Conservation (phyloP, 2,797 vertebrate species). For the Spea hammondii region DNA sequence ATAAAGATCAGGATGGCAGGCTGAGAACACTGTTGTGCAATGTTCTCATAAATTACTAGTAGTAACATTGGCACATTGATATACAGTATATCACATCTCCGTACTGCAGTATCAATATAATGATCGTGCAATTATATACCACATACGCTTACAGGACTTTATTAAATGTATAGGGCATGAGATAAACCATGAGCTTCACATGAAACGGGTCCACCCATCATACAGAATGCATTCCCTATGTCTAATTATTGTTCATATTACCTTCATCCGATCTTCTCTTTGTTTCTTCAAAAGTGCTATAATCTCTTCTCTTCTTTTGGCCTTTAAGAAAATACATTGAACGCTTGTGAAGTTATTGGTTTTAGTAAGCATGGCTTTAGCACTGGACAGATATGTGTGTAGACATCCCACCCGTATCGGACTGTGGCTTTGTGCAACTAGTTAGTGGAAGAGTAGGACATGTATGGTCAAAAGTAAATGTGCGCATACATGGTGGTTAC, state of each 20-base stretch:
- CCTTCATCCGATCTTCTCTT: constrained; percentile 64
- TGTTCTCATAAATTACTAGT: constrained; percentile 39
- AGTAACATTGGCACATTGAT: constrained; percentile 26
- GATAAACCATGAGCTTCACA: background rate
- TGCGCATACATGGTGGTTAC: no score
- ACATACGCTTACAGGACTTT: background rate
- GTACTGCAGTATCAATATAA: constrained; percentile 8
- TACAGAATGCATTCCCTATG: background rate
- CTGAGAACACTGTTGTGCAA: constrained; percentile 10
- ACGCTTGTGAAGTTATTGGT: background rate
- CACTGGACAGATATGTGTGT: no score
- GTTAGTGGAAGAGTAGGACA: no score
- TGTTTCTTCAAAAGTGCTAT: constrained; percentile 63
- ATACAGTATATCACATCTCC: background rate
- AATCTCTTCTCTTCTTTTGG: constrained; percentile 66
- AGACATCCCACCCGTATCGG: no score
- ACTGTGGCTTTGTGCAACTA: no score
- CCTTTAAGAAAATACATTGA: constrained; percentile 53
- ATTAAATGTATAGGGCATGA: background rate
- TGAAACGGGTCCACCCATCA: no score
- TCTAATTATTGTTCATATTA: constrained; percentile 6
- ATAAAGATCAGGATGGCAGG: constrained; percentile 33
- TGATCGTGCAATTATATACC: background rate
- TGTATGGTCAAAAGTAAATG: no score
- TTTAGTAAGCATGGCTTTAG: background rate